Percentiles rank a stretch among this genome's conserved stretches.
These are phyloP conservation scores for Glaucidium brasilianum DNA, from an alignment of 2,113 vertebrate genomes.

Conservation along the genomic window DNA sequence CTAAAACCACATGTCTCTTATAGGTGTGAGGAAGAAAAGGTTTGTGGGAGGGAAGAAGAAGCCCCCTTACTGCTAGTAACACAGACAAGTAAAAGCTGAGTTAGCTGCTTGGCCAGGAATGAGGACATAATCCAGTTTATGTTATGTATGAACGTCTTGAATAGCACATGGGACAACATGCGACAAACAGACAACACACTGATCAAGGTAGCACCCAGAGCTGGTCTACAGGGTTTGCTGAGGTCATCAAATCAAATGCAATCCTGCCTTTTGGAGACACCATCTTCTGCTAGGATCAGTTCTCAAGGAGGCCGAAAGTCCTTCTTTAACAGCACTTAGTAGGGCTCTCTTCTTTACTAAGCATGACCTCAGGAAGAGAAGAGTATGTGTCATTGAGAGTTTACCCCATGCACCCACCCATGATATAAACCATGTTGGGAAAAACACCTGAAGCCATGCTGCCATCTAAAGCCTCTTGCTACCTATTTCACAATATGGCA, in stretches of 20 bases:
- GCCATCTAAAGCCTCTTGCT: background rate
- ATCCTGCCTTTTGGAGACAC: background rate
- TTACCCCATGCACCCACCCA: background rate
- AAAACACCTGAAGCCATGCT: background rate
- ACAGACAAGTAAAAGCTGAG: background rate
- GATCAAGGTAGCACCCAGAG: accelerated
- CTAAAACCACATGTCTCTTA: background rate
- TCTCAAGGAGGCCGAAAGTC: background rate
- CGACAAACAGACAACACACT: background rate
- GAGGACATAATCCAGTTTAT: background rate
- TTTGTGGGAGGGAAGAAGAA: background rate
- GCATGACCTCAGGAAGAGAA: background rate
- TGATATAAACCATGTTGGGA: background rate
- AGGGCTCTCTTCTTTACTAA: background rate
- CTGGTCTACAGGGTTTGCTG: background rate
- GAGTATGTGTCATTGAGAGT: background rate
- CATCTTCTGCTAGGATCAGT: background rate
- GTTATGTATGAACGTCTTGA: background rate
- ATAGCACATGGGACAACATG: too few relatives aligned
- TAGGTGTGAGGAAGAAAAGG: background rate
- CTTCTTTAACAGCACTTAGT: background rate
- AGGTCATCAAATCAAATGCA: background rate
- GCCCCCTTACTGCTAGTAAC: background rate
- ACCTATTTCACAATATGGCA: background rate
- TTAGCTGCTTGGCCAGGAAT: background rate